A percentile compares a stretch with the other conserved stretches of the same genome.
Conservation (phyloP, 2,113 vertebrate genomes). For the Sterna hirundo region DNA sequence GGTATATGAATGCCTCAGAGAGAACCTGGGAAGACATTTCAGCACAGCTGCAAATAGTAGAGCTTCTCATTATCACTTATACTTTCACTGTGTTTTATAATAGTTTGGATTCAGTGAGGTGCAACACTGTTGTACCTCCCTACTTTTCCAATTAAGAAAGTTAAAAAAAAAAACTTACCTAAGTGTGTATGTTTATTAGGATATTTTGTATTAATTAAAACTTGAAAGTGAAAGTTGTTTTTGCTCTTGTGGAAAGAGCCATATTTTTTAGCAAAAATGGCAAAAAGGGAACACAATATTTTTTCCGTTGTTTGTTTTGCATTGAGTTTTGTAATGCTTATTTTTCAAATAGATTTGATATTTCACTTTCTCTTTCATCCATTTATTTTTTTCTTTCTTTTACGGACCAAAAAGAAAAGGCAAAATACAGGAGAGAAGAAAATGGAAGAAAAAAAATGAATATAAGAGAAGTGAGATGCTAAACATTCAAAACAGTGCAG, state of each 20-base stretch:
- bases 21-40: not conserved
- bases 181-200: not conserved
- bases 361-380: not conserved
- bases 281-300: not conserved
- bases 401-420: not conserved
- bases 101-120: not conserved
- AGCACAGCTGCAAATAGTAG: not conserved
- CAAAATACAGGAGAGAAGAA: not conserved
- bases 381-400: not conserved
- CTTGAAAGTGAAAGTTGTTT: not conserved
- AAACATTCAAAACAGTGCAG: not conserved
- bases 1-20: not conserved
- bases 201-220: constrained; percentile 38
- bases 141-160: constrained; percentile 16
- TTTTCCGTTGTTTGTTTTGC: not conserved
- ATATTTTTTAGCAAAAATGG: not conserved
- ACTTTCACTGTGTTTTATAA: not conserved
- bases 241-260: not conserved
- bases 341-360: not conserved
- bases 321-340: not conserved
- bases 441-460: not conserved
- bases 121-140: not conserved
- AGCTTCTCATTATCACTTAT: constrained; percentile 2
- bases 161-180: not conserved
- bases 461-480: not conserved